Evolutionary conservation across 1,140 invertebrate species (phyloP).

Genomic region (Microvelia longipes): DNA sequence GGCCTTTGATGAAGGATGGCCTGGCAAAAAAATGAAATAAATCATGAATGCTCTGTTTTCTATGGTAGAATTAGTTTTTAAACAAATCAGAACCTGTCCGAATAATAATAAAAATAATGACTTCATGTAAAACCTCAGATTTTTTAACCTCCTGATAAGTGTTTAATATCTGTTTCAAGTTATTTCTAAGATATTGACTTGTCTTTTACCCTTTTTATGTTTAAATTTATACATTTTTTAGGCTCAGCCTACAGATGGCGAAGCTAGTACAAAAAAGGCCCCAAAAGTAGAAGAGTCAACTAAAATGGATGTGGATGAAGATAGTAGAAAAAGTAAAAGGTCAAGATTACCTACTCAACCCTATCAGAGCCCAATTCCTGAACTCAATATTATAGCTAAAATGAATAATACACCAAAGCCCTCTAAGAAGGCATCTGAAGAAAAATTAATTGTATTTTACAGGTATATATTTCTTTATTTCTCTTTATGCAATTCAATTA

Average conservation of each 20-base stretch:
- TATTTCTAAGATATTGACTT: not conserved
- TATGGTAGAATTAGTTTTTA: too few species aligned
- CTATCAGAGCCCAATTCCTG: constrained; percentile 64
- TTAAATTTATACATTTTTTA: not conserved
- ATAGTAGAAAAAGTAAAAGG: constrained; percentile 37
- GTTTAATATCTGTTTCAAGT: not conserved
- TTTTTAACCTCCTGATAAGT: too few species aligned
- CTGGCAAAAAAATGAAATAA: too few species aligned
- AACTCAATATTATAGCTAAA: constrained; percentile 56
- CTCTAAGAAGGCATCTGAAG: constrained; percentile 43
- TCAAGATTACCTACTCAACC: constrained; percentile 49
- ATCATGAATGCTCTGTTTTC: too few species aligned
- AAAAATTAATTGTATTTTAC: constrained; percentile 70
- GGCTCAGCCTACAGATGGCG: not conserved
- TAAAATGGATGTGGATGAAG: constrained; percentile 23
- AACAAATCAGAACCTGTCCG: too few species aligned
- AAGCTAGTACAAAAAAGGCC: not conserved
- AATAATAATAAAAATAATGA: too few species aligned
- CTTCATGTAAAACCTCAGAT: too few species aligned
- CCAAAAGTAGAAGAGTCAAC: not conserved
- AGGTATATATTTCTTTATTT: constrained; percentile 40
- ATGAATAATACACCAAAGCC: constrained; percentile 41
- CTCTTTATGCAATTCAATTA: constrained; percentile 9
- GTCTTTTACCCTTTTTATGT: not conserved
- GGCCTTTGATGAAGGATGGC: too few species aligned